Percentiles rank a stretch among this genome's conserved stretches.
Evolutionary conservation across 2,888 invertebrate genomes (phyloP).

Genomic region (Hypomecis atomaria): DNA sequence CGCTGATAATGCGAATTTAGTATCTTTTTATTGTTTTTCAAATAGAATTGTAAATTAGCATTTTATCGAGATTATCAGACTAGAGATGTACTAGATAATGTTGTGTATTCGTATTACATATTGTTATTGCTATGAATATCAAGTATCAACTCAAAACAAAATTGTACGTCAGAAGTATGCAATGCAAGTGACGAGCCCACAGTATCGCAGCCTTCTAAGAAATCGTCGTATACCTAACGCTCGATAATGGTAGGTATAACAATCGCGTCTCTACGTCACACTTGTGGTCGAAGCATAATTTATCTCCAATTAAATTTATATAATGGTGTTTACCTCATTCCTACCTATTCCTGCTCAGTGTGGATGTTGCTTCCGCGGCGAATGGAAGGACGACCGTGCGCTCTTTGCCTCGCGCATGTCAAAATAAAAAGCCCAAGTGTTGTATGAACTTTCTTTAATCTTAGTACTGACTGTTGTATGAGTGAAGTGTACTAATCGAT

Average conservation of each 20-base stretch:
- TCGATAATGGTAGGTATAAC: constrained; percentile 47
- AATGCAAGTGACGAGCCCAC: constrained; percentile 36
- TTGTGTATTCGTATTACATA: no score
- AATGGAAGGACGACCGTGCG: constrained; percentile 27
- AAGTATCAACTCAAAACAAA: no score
- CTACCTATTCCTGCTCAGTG: constrained; percentile 60
- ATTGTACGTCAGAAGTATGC: neutral
- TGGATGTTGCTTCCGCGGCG: constrained; percentile 52
- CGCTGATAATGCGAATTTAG: no score
- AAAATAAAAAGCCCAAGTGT: constrained; percentile 2
- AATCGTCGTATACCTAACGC: constrained; percentile 47
- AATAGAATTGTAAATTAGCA: no score
- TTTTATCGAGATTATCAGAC: no score
- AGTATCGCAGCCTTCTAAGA: constrained; percentile 51
- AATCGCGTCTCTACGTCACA: constrained; percentile 57
- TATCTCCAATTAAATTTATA: constrained; percentile 75
- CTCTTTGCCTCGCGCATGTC: constrained; percentile 1
- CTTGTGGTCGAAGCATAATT: constrained; percentile 71
- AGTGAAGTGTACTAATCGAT: constrained; percentile 16
- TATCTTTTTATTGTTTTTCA: no score
- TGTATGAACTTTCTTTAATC: constrained; percentile 18
- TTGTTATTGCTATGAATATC: no score
- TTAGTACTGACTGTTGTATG: constrained; percentile 2
- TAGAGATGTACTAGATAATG: no score
- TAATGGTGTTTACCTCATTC: constrained; percentile 68